Conservation (phyloP, 2,797 vertebrate species). For the Centropyge bicolor region DNA sequence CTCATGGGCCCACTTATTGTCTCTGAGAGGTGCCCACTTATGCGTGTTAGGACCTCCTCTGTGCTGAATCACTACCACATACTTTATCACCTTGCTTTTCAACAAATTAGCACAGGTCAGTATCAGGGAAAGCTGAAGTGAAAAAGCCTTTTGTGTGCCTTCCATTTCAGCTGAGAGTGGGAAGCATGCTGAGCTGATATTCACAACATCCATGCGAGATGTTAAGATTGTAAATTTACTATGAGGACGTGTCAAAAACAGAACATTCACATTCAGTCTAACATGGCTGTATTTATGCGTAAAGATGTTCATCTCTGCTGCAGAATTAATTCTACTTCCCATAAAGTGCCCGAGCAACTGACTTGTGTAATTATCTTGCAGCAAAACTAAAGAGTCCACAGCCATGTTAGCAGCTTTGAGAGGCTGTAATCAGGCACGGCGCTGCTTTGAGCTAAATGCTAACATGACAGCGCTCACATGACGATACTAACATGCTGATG, state of each 20-base stretch:
- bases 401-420: too few relatives aligned
- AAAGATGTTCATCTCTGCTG: slow-evolving; percentile 11
- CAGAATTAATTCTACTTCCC: background rate
- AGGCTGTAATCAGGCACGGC: background rate
- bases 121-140: slow-evolving; percentile 16
- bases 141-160: slow-evolving; percentile 10
- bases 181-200: slow-evolving; percentile 4
- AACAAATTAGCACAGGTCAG: slow-evolving; percentile 30
- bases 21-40: slow-evolving; percentile 48
- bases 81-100: slow-evolving; percentile 40
- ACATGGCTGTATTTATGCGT: background rate
- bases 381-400: background rate
- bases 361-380: slow-evolving; percentile 7
- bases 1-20: slow-evolving; percentile 41
- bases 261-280: slow-evolving; percentile 6
- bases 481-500: background rate
- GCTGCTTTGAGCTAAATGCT: background rate
- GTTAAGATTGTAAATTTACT: slow-evolving; percentile 23
- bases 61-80: slow-evolving; percentile 36
- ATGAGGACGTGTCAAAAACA: slow-evolving; percentile 23
- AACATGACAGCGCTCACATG: background rate
- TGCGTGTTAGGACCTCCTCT: slow-evolving; percentile 42
- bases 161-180: slow-evolving; percentile 15
- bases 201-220: slow-evolving; percentile 25
- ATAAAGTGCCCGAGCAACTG: background rate